Percentiles rank a stretch among this genome's conserved stretches.
These are phyloP conservation scores for Sphecodes monilicornis DNA, from an alignment of 2,888 invertebrate species.

Conservation along the genomic window DNA sequence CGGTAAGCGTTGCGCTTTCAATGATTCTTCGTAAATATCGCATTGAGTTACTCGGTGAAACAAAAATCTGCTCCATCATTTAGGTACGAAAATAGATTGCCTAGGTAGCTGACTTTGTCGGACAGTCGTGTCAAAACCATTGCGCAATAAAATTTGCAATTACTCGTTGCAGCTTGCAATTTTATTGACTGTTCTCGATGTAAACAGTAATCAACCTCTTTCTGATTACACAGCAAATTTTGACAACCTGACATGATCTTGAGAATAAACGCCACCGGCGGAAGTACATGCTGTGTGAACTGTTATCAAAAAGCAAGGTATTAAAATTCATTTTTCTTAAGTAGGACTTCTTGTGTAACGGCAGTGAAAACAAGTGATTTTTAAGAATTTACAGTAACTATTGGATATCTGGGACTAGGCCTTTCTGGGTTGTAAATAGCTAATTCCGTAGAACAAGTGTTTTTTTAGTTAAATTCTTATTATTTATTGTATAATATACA, in stretches of 20 bases:
- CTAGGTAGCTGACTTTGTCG: neutral
- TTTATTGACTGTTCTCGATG: neutral
- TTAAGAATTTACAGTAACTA: too few species aligned
- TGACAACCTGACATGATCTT: neutral
- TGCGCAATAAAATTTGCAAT: slow-evolving; percentile 24
- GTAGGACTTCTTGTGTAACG: too few species aligned
- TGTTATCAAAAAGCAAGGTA: neutral
- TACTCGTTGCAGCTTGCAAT: neutral
- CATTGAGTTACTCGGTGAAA: slow-evolving; percentile 29
- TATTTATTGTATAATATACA: too few species aligned
- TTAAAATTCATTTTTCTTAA: neutral
- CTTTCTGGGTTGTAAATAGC: too few species aligned
- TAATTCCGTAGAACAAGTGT: too few species aligned
- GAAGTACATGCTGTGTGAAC: too few species aligned
- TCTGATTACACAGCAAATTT: slow-evolving; percentile 13
- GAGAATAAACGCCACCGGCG: neutral
- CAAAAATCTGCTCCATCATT: slow-evolving; percentile 52
- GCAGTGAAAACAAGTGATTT: too few species aligned
- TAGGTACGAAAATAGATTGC: slow-evolving; percentile 27
- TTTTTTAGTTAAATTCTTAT: too few species aligned
- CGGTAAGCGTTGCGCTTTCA: slow-evolving; percentile 44
- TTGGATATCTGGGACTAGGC: too few species aligned
- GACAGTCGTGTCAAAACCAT: slow-evolving; percentile 19
- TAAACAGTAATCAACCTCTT: slow-evolving; percentile 28
- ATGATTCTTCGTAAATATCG: slow-evolving; percentile 58